phyloP scores from a whole-genome alignment of 2,113 vertebrate species.

The Tetrao urogallus region DNA sequence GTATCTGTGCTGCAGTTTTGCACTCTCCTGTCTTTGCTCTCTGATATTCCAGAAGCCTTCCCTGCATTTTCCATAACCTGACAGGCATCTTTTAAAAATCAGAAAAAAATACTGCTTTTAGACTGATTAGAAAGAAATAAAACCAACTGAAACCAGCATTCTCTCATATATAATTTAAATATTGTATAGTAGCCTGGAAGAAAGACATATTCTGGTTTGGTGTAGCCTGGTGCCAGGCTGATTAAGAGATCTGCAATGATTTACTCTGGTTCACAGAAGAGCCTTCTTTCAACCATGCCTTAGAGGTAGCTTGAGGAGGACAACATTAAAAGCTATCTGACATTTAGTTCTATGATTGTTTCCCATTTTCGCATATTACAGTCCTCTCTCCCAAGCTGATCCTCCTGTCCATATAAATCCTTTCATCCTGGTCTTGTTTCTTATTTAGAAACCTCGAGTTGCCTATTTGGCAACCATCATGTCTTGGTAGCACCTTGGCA shows the following conservation, averaged over 20 bases:
- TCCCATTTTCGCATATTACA: background rate
- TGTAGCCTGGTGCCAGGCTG: background rate
- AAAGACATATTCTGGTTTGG: background rate
- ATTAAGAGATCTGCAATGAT: background rate
- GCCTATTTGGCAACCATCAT: background rate
- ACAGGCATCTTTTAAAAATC: background rate
- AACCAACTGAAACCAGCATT: background rate
- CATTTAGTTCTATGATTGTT: background rate
- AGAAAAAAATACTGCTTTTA: background rate
- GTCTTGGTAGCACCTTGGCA: slow-evolving; percentile 7
- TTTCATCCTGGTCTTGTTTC: slow-evolving; percentile 17
- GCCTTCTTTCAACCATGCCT: background rate
- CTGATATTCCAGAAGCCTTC: background rate
- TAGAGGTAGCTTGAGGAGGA: background rate
- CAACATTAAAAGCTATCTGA: background rate
- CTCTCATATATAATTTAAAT: background rate
- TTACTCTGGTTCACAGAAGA: background rate
- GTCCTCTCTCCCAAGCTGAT: background rate
- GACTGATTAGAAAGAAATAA: background rate
- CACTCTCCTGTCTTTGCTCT: background rate
- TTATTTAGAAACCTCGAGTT: slow-evolving; percentile 14
- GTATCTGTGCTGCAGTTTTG: background rate
- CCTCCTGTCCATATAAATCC: background rate
- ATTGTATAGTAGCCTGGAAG: background rate
- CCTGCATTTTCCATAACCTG: background rate